Conservation (phyloP, 2,113 vertebrate genomes). For the Sinocyclocheilus maitianheensis region DNA sequence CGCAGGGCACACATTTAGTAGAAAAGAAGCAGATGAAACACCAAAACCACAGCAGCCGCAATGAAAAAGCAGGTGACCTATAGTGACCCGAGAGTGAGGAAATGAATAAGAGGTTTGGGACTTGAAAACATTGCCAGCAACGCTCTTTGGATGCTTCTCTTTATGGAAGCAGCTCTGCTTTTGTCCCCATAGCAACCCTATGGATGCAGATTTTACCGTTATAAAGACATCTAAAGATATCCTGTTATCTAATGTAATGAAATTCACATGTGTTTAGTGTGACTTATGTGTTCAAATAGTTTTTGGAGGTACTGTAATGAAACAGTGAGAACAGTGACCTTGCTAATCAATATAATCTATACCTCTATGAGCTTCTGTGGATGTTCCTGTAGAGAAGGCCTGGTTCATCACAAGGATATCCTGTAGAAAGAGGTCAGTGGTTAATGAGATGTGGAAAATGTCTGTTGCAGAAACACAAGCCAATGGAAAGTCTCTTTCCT, state of each 20-base stretch:
- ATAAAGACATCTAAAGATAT: too few species aligned
- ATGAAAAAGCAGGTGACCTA: not conserved
- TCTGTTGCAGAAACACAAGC: not conserved
- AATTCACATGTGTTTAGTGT: not conserved
- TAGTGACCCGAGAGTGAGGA: constrained; percentile 35
- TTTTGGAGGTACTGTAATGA: not conserved
- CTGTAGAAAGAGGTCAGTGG: constrained; percentile 25
- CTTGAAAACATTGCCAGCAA: constrained; percentile 35
- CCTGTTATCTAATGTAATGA: too few species aligned
- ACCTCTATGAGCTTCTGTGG: constrained; percentile 23
- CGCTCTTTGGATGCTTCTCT: constrained; percentile 39
- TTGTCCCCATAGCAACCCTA: constrained; percentile 56
- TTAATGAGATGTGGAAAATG: constrained; percentile 33
- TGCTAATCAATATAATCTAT: not conserved
- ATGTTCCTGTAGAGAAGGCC: constrained; percentile 1
- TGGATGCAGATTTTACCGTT: too few species aligned
- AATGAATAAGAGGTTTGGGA: constrained; percentile 34
- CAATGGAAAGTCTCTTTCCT: constrained; percentile 15
- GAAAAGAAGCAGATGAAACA: constrained; percentile 39
- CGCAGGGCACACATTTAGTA: not conserved
- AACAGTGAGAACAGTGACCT: not conserved
- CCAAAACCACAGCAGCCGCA: not conserved
- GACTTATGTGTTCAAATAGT: not conserved
- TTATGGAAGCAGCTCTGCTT: constrained; percentile 44
- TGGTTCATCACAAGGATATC: constrained; percentile 27